Conservation (phyloP, 2,113 vertebrate species). For the Chaenocephalus aceratus region DNA sequence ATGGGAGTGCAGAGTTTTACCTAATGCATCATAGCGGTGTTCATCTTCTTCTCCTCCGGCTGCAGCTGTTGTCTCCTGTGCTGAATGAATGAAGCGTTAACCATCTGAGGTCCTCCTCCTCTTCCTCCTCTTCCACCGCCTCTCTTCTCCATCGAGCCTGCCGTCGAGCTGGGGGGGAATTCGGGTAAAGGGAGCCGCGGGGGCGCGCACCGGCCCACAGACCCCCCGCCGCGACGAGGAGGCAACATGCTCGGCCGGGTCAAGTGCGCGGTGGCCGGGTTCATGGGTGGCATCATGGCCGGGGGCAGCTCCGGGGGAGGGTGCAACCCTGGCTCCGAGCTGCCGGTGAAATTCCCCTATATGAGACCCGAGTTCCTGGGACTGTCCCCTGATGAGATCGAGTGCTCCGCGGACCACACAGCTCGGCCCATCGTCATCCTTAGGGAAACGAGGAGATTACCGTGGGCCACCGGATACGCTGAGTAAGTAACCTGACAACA, state of each 20-base stretch:
- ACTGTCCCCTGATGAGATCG: slow-evolving; percentile 92
- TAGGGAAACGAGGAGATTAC: slow-evolving; percentile 91
- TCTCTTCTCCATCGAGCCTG: slow-evolving; percentile 39
- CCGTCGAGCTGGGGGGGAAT: slow-evolving; percentile 79
- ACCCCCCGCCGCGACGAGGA: slow-evolving; percentile 65
- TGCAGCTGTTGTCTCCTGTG: slow-evolving; percentile 1
- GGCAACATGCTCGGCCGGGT: slow-evolving; percentile 91
- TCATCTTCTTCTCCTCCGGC: slow-evolving; percentile 11
- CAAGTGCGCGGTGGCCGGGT: slow-evolving; percentile 93
- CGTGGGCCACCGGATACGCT: slow-evolving; percentile 97
- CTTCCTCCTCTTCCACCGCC: slow-evolving; percentile 14
- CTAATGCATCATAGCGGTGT: slow-evolving; percentile 31
- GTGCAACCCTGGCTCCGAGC: slow-evolving; percentile 83
- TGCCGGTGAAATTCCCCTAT: slow-evolving; percentile 91
- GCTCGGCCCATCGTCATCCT: slow-evolving; percentile 93
- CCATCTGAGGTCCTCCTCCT: slow-evolving; percentile 32
- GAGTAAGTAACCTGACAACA: slow-evolving; percentile 81
- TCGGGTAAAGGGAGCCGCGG: slow-evolving; percentile 80
- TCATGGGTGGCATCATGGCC: slow-evolving; percentile 95
- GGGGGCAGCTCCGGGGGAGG: slow-evolving; percentile 83
- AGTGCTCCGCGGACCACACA: slow-evolving; percentile 94
- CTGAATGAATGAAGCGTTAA: slow-evolving; percentile 59
- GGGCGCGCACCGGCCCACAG: slow-evolving; percentile 71
- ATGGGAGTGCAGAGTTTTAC: slow-evolving; percentile 39
- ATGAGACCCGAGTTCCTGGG: slow-evolving; percentile 93